Base-by-base conservation (phyloP, 2,797 vertebrate species). In the Morus bassanus region DNA sequence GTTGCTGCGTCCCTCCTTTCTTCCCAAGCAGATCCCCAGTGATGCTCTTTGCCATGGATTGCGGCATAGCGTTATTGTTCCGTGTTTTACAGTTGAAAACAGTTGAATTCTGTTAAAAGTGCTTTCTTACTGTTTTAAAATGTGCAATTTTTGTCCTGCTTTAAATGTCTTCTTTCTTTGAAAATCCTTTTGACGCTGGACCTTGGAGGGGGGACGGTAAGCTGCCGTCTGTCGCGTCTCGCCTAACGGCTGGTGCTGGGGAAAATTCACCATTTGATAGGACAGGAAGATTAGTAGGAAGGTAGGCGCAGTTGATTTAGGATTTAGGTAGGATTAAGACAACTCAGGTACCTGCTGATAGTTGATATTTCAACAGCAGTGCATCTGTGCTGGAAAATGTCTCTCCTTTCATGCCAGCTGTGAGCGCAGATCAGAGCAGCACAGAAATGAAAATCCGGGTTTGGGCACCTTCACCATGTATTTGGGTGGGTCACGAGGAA, bases 241-340 rank as follows among this genome's bases (percentile, higher is more conserved):
- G 8, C 70, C 83, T 53, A 14, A 13, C 5, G 3, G 76, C 89
- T 87, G 92, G 73, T 3, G 6, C 39, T 8, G 5, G 67, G 60
- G 69, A 92, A 67, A 85, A 72, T 59, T 88, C 59, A 11, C 61
- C 5, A 1, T 91, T 59, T 65, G 94, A 88, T 95, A 93, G 92
- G 61, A 57, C n/a, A 39, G 86, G 84, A 18, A 94, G 95, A 95
- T 96, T 89, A 96, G 19, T 25, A 39, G 87, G 13, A 59, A 85
- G 57, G 90, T 68, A 50, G 77, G 87, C 45, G 0, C 91, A 81
- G 88, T 18, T 68, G 94, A 72, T 73, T 87, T 80, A 45, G 94
- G 94, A 88, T 93, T 96, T 95, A 88, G 92, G 93, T 45, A 59
- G 95, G 96, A 96, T 96, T 96, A 95, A 95, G 78, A 33, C 68